These are phyloP conservation scores for Rhingia rostrata DNA, from an alignment of 2,888 invertebrate genomes.

Conservation along the genomic window DNA sequence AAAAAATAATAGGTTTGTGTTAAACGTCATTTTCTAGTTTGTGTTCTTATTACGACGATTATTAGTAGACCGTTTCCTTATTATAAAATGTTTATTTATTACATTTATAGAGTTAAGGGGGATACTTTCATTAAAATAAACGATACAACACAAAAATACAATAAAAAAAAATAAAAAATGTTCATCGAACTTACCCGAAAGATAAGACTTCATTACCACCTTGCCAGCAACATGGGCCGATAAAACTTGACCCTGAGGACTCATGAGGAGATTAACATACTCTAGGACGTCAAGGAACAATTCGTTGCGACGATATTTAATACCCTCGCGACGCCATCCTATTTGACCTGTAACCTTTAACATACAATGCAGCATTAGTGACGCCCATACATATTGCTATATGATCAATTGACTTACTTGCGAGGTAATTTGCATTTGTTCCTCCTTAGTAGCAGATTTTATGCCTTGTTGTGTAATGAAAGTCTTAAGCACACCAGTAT, in stretches of 20 bases:
- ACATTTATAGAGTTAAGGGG: too few species aligned
- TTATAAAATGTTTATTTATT: too few species aligned
- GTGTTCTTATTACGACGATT: too few species aligned
- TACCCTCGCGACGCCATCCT: slow-evolving; percentile 99
- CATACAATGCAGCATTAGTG: background rate
- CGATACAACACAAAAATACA: background rate
- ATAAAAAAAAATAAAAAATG: background rate
- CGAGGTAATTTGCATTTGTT: slow-evolving; percentile 99
- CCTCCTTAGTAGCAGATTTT: slow-evolving; percentile 99
- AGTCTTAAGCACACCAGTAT: slow-evolving; percentile 99
- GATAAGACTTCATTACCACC: slow-evolving; percentile 99
- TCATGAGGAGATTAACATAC: slow-evolving; percentile 99
- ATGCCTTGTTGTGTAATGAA: slow-evolving; percentile 99
- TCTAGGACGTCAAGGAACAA: slow-evolving; percentile 99
- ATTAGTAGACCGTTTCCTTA: too few species aligned
- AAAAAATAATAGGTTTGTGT: too few species aligned
- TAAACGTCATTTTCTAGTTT: too few species aligned
- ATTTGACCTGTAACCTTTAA: slow-evolving; percentile 94
- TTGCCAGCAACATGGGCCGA: slow-evolving; percentile 99
- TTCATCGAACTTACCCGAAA: slow-evolving; percentile 85
- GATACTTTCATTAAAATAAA: too few species aligned
- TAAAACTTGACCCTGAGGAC: slow-evolving; percentile 99
- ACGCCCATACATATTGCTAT: background rate
- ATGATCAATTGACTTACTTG: slow-evolving; percentile 84
- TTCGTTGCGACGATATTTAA: slow-evolving; percentile 99